Evolutionary conservation across 2,888 invertebrate species (phyloP), one percentile per base, ranked within the genome.

Genomic region (Alloscopus bannaensis): DNA sequence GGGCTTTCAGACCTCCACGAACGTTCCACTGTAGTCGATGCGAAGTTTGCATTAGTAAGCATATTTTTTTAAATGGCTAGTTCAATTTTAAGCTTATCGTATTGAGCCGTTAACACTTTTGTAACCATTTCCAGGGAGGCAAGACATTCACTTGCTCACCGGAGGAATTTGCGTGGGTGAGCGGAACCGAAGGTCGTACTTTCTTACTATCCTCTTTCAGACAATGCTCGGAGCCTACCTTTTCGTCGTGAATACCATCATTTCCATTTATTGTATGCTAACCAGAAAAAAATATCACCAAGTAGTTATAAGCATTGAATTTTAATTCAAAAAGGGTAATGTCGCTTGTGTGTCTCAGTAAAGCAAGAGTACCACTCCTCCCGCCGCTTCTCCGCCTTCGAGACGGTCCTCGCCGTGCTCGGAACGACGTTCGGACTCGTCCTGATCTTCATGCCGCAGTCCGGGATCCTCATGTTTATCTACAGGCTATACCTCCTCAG

Each of bases 31-130:
- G 80, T 42, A 31, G 55, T 13, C 26, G 50, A 13, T 81, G 80
- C 52, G 62, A 81, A 40, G 60, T 81, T 42, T 81, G 80, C 40
- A 71, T 81, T 6, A 22, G 80, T 81, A 70, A 57, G 80, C n/a
- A n/a, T n/a, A n/a, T n/a, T n/a, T n/a, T n/a, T n/a, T n/a, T n/a
- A n/a, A n/a, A n/a, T 45, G 16, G 18, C 13, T 22, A 64, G 42
- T 47, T 26, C 22, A 26, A 64, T 52, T 6, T 6, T 16, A 50
- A 28, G 1, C 2, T 55, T 20, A 13, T 20, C 4, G 18, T 36
- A 20, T 13, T 40, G 3, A 40, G 3, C 36, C 22, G 3, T 40
- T 22, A 22, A 3, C 3, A 20, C 8, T 16, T 62, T 70, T 22
- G 20, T 52, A 24, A 52, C 24, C 4, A 52, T 18, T 40, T 50